Evolutionary conservation across 2,888 invertebrate genomes (phyloP).

Genomic region (Heteropelma amictum): DNA sequence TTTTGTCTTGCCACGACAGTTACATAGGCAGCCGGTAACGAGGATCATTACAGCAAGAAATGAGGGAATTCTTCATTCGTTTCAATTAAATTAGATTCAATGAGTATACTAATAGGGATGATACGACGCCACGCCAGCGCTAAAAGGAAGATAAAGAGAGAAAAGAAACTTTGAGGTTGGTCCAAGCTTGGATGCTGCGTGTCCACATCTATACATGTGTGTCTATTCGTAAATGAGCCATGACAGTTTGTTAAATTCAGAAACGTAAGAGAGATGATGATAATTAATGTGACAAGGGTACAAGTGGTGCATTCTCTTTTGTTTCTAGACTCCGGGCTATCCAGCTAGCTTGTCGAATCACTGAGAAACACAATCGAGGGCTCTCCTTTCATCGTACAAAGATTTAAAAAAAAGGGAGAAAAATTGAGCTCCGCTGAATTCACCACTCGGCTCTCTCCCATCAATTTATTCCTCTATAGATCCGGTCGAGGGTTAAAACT

Average conservation of each 20-base stretch:
- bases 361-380: constrained; percentile 22
- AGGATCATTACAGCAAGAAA: constrained; percentile 53
- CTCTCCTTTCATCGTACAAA: not conserved
- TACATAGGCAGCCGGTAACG: constrained; percentile 52
- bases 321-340: constrained; percentile 6
- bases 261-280: constrained; percentile 52
- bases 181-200: constrained; percentile 3
- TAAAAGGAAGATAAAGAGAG: constrained; percentile 33
- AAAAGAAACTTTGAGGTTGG: constrained; percentile 30
- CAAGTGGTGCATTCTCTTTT: constrained; percentile 19
- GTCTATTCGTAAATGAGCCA: not conserved
- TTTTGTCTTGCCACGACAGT: constrained; percentile 26
- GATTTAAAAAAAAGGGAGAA: not conserved
- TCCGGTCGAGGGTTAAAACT: constrained; percentile 28
- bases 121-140: constrained; percentile 27
- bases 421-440: constrained; percentile 4
- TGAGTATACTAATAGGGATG: constrained; percentile 53
- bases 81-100: constrained; percentile 56
- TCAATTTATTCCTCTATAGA: constrained; percentile 22
- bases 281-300: constrained; percentile 57
- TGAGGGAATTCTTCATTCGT: constrained; percentile 50
- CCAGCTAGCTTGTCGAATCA: constrained; percentile 13
- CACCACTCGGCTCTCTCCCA: not conserved
- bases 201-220: not conserved
- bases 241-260: constrained; percentile 34